These are phyloP conservation scores for Cremastinae sp. DNA, from an alignment of 2,888 invertebrate genomes.

Conservation along the genomic window DNA sequence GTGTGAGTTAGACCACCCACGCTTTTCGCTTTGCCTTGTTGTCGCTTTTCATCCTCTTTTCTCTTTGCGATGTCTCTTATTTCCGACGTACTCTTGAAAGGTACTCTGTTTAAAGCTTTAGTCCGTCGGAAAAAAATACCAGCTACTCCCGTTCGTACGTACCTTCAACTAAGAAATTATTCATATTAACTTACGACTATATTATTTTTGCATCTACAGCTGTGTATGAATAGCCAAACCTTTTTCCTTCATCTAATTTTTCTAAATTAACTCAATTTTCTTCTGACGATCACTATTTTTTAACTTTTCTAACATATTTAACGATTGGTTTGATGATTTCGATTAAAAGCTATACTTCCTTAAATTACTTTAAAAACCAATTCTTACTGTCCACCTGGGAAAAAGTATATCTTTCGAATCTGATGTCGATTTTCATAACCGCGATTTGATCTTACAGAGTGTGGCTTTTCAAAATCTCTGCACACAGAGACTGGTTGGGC, in stretches of 20 bases:
- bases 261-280: no score
- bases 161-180: constrained; percentile 72
- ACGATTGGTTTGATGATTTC: no score
- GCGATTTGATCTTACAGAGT: constrained; percentile 31
- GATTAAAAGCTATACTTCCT: no score
- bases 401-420: background rate
- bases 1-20: constrained; percentile 33
- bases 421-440: constrained; percentile 40
- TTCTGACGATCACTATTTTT: no score
- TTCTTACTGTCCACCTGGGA: no score
- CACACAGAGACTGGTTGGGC: background rate
- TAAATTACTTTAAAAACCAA: no score
- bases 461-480: background rate
- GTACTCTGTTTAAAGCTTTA: constrained; percentile 71
- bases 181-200: constrained; percentile 71
- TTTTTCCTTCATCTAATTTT: background rate
- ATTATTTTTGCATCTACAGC: constrained; percentile 13
- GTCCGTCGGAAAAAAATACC: constrained; percentile 68
- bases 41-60: constrained; percentile 2
- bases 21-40: constrained; percentile 32
- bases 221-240: background rate
- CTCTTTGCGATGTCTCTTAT: constrained; percentile 15
- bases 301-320: no score
- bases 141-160: background rate
- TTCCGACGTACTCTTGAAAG: constrained; percentile 63